Percentiles rank a stretch among this genome's conserved stretches.
These are phyloP conservation scores for Paradisaea rubra DNA, from an alignment of 2,113 vertebrate species.

Conservation along the genomic window DNA sequence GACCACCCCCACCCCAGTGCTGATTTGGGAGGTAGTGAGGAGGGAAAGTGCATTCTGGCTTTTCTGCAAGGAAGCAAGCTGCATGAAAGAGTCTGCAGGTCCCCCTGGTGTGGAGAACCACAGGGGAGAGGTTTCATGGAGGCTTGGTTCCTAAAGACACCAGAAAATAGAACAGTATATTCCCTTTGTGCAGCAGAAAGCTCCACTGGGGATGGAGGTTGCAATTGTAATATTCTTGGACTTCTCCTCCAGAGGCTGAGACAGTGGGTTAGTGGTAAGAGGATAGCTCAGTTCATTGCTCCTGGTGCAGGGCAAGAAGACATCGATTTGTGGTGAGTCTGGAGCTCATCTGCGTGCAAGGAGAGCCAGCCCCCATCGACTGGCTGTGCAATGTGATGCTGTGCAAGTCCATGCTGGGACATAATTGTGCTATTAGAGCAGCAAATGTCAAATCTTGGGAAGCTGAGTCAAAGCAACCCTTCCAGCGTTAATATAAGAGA, in stretches of 20 bases:
- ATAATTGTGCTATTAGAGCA: constrained; percentile 12
- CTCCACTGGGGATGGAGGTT: background rate
- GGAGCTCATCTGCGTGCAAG: background rate
- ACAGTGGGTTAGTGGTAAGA: background rate
- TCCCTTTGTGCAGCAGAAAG: background rate
- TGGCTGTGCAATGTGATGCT: background rate
- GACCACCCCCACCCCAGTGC: rapidly evolving
- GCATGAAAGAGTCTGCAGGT: background rate
- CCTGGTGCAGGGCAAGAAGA: constrained; percentile 12
- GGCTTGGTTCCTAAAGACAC: background rate
- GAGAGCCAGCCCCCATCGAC: constrained; percentile 18
- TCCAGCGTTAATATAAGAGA: background rate
- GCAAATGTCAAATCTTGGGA: background rate
- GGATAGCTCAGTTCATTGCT: constrained; percentile 7
- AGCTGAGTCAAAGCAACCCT: background rate
- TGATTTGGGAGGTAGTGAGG: background rate
- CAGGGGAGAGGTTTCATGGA: background rate
- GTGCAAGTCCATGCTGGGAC: background rate
- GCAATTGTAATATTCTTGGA: background rate
- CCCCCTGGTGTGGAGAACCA: background rate
- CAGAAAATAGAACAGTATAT: background rate
- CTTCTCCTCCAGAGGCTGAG: background rate
- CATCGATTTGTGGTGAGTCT: constrained; percentile 45
- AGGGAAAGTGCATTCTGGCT: background rate
- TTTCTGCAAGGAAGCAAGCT: background rate